phyloP scores from a whole-genome alignment of 2,113 vertebrate species.

The Rhineura floridana region DNA sequence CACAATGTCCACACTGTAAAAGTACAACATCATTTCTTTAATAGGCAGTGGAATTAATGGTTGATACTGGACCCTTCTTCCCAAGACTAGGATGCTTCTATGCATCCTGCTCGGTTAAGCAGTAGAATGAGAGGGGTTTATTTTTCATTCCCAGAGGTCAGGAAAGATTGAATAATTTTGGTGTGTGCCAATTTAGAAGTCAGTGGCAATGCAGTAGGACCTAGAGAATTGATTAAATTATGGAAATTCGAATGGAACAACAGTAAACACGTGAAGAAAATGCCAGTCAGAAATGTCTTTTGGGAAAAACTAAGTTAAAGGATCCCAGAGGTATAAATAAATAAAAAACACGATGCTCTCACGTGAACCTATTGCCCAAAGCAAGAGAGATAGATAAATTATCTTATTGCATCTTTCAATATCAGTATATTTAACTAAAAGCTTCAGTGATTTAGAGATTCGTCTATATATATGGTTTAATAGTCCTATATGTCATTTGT shows the following conservation, averaged over 20 bases:
- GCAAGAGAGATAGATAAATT: background rate
- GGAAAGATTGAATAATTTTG: background rate
- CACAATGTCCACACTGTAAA: background rate
- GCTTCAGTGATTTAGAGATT: background rate
- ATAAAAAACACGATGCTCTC: background rate
- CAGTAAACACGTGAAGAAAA: background rate
- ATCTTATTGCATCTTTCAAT: background rate
- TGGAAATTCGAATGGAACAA: background rate
- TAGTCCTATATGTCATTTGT: background rate
- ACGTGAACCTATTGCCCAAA: background rate
- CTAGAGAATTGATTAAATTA: background rate
- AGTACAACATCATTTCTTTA: background rate
- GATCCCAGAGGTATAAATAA: background rate
- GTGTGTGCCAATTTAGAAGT: background rate
- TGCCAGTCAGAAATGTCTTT: background rate
- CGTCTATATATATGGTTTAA: background rate
- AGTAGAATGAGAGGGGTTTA: background rate
- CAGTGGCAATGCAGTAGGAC: background rate
- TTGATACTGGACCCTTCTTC: background rate
- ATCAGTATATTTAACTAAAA: background rate
- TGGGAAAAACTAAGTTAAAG: background rate
- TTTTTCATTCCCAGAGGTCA: background rate
- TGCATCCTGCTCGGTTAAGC: background rate
- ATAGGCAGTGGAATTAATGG: background rate
- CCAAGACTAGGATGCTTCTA: background rate